Percentiles rank a stretch among this genome's conserved stretches.
Evolutionary conservation across 1,140 invertebrate species (phyloP).

Genomic region (Tetraneura akinire): DNA sequence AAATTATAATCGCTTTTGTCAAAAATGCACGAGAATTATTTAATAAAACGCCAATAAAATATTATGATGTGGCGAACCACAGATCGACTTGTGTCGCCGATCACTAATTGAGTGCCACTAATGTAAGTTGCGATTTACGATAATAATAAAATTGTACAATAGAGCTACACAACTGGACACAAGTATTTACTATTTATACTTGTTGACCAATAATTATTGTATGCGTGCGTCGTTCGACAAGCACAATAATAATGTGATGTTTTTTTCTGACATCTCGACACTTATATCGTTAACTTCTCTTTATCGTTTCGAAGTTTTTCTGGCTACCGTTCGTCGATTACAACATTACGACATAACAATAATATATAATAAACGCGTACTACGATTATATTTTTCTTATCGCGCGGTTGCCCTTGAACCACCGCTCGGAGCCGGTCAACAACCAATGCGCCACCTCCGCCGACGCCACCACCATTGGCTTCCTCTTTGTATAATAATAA

Average conservation of each 20-base stretch:
- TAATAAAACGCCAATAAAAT: not conserved
- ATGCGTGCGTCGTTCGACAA: not conserved
- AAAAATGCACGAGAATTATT: too few relatives aligned
- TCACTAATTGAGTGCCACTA: too few relatives aligned
- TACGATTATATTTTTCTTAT: not conserved
- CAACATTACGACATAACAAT: constrained; percentile 3
- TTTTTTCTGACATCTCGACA: not conserved
- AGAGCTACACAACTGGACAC: too few relatives aligned
- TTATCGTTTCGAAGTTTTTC: not conserved
- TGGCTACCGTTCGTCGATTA: constrained; percentile 19
- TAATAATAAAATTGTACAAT: too few relatives aligned
- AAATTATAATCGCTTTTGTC: too few relatives aligned
- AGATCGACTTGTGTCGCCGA: too few relatives aligned
- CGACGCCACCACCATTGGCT: not conserved
- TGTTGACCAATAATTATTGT: too few relatives aligned
- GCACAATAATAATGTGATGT: not conserved
- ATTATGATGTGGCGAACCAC: not conserved
- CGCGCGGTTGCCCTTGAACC: constrained; percentile 25
- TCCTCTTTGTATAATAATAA: not conserved
- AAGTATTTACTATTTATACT: too few relatives aligned
- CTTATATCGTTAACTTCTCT: not conserved
- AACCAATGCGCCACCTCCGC: not conserved
- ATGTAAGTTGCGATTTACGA: too few relatives aligned
- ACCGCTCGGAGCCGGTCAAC: constrained; percentile 1
- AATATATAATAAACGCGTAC: too few relatives aligned